Percentiles rank a stretch among this genome's conserved stretches.
Conservation (phyloP, 1,140 invertebrate genomes). For the Glossosoma conforme region DNA sequence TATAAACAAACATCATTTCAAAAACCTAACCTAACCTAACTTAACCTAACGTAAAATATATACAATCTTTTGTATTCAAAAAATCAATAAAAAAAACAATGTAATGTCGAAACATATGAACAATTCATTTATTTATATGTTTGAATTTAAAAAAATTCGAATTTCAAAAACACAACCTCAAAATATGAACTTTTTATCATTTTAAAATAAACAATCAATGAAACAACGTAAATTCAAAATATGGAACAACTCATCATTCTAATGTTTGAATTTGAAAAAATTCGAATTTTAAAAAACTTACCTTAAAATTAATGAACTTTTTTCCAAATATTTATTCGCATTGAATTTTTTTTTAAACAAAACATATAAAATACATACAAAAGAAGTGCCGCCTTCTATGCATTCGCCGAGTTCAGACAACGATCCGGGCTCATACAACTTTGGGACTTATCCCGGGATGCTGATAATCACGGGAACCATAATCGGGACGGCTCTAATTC, state of each 20-base stretch:
- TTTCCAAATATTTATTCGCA: neutral
- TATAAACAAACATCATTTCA: neutral
- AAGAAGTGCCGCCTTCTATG: slow-evolving; percentile 44
- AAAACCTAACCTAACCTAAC: neutral
- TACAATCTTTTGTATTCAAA: neutral
- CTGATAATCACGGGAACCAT: slow-evolving; percentile 50
- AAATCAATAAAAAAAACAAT: too few relatives aligned
- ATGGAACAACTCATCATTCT: too few relatives aligned
- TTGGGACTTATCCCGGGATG: slow-evolving; percentile 38
- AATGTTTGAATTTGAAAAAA: too few relatives aligned
- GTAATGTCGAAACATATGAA: too few relatives aligned
- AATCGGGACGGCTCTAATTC: slow-evolving; percentile 58
- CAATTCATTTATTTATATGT: too few relatives aligned
- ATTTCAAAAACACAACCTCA: too few relatives aligned
- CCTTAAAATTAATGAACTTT: too few relatives aligned
- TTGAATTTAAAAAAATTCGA: too few relatives aligned
- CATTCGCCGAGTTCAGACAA: slow-evolving; percentile 44
- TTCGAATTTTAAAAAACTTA: too few relatives aligned
- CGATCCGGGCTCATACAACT: slow-evolving; percentile 43
- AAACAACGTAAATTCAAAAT: too few relatives aligned
- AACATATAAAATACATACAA: slow-evolving; percentile 37
- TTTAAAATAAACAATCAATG: too few relatives aligned
- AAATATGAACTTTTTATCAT: too few relatives aligned
- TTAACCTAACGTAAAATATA: slow-evolving; percentile 10
- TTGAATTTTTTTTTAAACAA: slow-evolving; percentile 34